phyloP scores from a whole-genome alignment of 2,888 invertebrate species.

The Volucella bombylans region DNA sequence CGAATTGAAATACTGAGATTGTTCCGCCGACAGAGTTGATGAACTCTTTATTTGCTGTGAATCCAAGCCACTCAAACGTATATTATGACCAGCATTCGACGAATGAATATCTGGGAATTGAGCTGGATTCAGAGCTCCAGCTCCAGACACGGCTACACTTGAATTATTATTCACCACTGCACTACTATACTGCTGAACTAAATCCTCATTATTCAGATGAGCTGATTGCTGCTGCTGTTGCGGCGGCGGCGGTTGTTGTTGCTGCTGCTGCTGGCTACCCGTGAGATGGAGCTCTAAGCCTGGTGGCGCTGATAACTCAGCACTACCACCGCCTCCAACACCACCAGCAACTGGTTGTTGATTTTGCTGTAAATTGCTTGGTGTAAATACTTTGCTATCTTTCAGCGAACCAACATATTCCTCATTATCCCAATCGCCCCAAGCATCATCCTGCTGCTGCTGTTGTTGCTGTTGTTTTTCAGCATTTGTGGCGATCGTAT shows the following conservation, averaged over 20 bases:
- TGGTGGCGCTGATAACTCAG: constrained; percentile 82
- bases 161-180: constrained; percentile 78
- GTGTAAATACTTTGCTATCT: constrained; percentile 96
- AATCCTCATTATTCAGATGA: constrained; percentile 78
- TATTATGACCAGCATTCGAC: constrained; percentile 76
- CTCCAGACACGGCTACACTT: constrained; percentile 75
- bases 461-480: constrained; percentile 80
- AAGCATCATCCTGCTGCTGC: constrained; percentile 82
- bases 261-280: constrained; percentile 70
- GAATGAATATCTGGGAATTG: constrained; percentile 73
- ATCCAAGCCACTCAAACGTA: constrained; percentile 75
- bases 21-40: constrained; percentile 85
- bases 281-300: constrained; percentile 82
- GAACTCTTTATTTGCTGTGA: constrained; percentile 84
- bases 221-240: constrained; percentile 76
- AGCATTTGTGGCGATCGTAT: constrained; percentile 82
- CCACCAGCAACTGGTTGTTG: constrained; percentile 78
- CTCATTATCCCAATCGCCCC: constrained; percentile 93
- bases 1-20: constrained; percentile 86
- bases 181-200: constrained; percentile 78
- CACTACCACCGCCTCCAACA: constrained; percentile 67
- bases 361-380: constrained; percentile 84
- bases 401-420: constrained; percentile 97
- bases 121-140: constrained; percentile 63
- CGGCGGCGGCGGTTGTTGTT: constrained; percentile 49